A percentile compares a stretch with the other conserved stretches of the same genome.
phyloP scores from a whole-genome alignment of 2,888 invertebrate species.

The Tetragonisca angustula region DNA sequence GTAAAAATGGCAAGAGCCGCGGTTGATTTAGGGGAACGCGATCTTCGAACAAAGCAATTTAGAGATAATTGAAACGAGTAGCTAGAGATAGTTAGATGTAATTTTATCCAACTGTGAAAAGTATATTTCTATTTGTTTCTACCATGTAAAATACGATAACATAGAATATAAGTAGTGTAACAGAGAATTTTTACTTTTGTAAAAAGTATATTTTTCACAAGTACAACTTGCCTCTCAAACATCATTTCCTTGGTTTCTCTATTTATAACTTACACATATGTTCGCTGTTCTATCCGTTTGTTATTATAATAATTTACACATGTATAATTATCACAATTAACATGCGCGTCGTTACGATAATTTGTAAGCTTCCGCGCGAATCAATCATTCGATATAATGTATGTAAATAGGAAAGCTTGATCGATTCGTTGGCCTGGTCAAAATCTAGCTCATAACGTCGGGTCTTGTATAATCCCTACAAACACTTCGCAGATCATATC shows the following conservation, averaged over 20 bases:
- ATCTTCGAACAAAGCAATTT: not conserved
- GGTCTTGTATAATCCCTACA: not conserved
- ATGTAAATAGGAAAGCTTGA: not conserved
- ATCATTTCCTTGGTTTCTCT: not conserved
- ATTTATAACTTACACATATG: not conserved
- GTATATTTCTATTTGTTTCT: too few relatives aligned
- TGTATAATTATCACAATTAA: not conserved
- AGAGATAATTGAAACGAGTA: too few relatives aligned
- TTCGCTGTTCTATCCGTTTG: not conserved
- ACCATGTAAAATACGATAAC: too few relatives aligned
- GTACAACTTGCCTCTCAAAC: not conserved
- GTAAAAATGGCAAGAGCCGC: not conserved
- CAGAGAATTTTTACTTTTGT: too few relatives aligned
- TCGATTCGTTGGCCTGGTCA: not conserved
- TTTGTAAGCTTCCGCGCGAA: not conserved
- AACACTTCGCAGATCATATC: slow-evolving; percentile 5
- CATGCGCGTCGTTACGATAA: not conserved
- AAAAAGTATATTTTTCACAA: not conserved
- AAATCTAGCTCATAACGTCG: not conserved
- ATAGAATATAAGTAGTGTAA: too few relatives aligned
- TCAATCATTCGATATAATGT: not conserved
- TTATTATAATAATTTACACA: not conserved
- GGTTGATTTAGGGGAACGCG: not conserved
- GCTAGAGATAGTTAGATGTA: too few relatives aligned
- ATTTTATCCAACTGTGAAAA: too few relatives aligned